phyloP scores from a whole-genome alignment of 2,113 vertebrate genomes.

The Ciconia maguari region DNA sequence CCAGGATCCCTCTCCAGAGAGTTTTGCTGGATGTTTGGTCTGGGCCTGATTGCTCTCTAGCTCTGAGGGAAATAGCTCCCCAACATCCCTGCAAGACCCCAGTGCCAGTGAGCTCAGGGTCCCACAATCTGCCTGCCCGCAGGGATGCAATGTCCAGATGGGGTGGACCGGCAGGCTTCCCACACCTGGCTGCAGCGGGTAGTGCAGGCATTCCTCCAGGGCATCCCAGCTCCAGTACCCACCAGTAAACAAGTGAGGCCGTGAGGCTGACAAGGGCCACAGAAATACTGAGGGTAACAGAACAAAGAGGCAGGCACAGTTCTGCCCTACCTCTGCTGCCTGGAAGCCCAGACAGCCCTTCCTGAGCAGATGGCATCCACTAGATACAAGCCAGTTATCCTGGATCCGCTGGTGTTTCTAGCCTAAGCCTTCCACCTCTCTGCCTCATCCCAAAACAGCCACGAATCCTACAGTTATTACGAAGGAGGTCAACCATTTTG shows the following conservation, averaged over 20 bases:
- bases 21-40: neutral
- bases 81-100: neutral
- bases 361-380: neutral
- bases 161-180: neutral
- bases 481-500: neutral
- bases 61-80: neutral
- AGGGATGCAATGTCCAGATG: neutral
- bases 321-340: neutral
- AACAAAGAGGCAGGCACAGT: neutral
- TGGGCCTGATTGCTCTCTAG: neutral
- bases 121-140: neutral
- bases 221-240: neutral
- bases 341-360: neutral
- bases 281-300: neutral
- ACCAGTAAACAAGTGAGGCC: neutral
- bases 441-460: neutral
- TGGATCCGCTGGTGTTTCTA: neutral
- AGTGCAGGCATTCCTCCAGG: neutral
- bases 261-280: neutral
- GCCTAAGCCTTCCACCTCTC: neutral
- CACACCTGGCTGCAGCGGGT: fast-evolving
- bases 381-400: fast-evolving
- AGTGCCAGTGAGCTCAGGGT: neutral
- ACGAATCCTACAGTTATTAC: neutral
- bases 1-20: neutral